These are phyloP conservation scores for Tiphia femorata DNA, from an alignment of 2,888 invertebrate genomes.

Conservation along the genomic window DNA sequence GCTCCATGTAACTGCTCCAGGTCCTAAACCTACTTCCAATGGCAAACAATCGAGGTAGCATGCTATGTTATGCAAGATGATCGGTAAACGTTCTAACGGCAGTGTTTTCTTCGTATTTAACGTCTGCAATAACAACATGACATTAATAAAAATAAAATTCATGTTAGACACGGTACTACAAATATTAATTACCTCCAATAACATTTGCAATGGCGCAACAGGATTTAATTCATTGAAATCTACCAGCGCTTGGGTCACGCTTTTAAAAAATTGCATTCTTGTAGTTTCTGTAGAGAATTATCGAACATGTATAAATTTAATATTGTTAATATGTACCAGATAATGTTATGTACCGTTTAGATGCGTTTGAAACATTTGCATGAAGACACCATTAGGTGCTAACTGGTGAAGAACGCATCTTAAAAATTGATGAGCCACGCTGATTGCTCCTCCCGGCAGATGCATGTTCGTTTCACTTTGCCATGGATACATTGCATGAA, in stretches of 20 bases:
- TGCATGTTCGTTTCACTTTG: conserved; percentile 89
- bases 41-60: conserved; percentile 94
- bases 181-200: conserved; percentile 79
- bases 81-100: conserved; percentile 78
- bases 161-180: background rate
- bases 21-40: conserved; percentile 80
- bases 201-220: conserved; percentile 90
- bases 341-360: conserved; percentile 80
- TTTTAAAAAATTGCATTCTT: conserved; percentile 90
- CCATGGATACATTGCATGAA: conserved; percentile 88
- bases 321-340: too few species aligned
- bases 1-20: conserved; percentile 81
- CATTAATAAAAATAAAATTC: background rate
- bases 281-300: conserved; percentile 74
- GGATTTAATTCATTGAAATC: conserved; percentile 98
- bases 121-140: conserved; percentile 69
- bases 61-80: conserved; percentile 91
- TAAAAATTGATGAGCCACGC: conserved; percentile 96
- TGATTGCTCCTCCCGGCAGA: conserved; percentile 93
- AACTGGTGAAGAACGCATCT: conserved; percentile 96
- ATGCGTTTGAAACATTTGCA: conserved; percentile 93
- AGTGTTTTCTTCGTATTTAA: conserved; percentile 83
- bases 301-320: background rate
- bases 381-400: conserved; percentile 96
- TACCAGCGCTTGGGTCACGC: conserved; percentile 91